Conservation (phyloP, 1,140 invertebrate species). For the Goniozus legneri region DNA sequence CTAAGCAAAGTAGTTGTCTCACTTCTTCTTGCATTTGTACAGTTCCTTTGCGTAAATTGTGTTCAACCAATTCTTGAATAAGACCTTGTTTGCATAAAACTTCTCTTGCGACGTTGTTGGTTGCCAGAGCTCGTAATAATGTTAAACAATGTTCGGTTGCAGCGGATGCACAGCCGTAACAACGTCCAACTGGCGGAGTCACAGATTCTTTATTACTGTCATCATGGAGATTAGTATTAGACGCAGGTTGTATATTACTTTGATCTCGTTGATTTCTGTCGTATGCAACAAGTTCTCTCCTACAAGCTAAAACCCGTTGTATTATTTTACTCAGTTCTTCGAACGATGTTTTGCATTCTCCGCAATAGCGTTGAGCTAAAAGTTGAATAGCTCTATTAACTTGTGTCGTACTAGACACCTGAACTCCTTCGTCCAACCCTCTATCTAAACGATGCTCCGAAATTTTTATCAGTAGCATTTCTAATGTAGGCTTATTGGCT, state of each 20-base stretch:
- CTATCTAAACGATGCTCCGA: slow-evolving; percentile 71
- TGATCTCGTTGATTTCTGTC: slow-evolving; percentile 75
- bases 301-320: slow-evolving; percentile 84
- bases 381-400: slow-evolving; percentile 83
- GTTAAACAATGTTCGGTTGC: slow-evolving; percentile 93
- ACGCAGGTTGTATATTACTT: background rate
- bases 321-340: slow-evolving; percentile 96
- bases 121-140: slow-evolving; percentile 85
- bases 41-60: slow-evolving; percentile 80
- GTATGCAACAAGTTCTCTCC: slow-evolving; percentile 87
- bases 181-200: slow-evolving; percentile 54
- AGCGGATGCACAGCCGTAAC: slow-evolving; percentile 82
- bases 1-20: slow-evolving; percentile 78
- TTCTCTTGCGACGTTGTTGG: slow-evolving; percentile 72
- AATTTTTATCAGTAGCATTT: slow-evolving; percentile 76
- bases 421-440: slow-evolving; percentile 60
- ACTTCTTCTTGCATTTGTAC: slow-evolving; percentile 83
- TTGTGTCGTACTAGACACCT: slow-evolving; percentile 57
- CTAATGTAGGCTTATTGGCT: slow-evolving; percentile 84
- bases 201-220: background rate
- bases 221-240: background rate
- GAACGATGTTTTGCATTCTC: slow-evolving; percentile 90
- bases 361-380: slow-evolving; percentile 89
- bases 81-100: slow-evolving; percentile 82
- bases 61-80: slow-evolving; percentile 85